phyloP scores from a whole-genome alignment of 1,140 invertebrate genomes.

The Contarinia nasturtii region DNA sequence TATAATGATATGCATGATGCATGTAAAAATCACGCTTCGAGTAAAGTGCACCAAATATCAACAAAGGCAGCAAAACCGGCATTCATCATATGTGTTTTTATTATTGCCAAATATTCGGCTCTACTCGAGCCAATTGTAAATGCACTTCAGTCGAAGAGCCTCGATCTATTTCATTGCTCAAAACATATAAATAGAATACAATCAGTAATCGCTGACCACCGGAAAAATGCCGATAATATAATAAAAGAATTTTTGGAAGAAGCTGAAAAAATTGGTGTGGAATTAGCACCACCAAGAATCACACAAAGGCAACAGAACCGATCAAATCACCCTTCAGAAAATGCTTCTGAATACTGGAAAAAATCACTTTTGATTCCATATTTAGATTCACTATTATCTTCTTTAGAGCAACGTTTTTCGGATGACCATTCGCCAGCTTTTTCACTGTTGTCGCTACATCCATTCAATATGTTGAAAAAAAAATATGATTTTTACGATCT shows the following conservation, averaged over 20 bases:
- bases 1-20: too few species aligned
- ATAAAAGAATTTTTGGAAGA: slow-evolving; percentile 1
- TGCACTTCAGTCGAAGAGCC: slow-evolving; percentile 6
- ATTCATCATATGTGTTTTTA: slow-evolving; percentile 6
- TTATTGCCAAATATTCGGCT: slow-evolving; percentile 10
- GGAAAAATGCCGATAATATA: slow-evolving; percentile 2
- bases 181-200: slow-evolving; percentile 5
- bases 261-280: slow-evolving; percentile 3
- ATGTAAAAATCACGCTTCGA: too few species aligned
- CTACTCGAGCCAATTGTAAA: slow-evolving; percentile 8
- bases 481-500: too few species aligned
- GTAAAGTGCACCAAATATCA: slow-evolving; percentile 6
- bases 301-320: neutral
- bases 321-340: slow-evolving; percentile 5
- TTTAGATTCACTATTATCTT: slow-evolving; percentile 7
- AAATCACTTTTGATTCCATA: slow-evolving; percentile 7
- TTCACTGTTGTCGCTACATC: neutral
- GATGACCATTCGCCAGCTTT: slow-evolving; percentile 1
- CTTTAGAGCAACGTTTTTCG: slow-evolving; percentile 10
- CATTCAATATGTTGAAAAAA: neutral
- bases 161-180: slow-evolving; percentile 6
- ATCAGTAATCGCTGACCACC: slow-evolving; percentile 4
- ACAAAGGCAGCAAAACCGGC: slow-evolving; percentile 6
- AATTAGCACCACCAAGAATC: slow-evolving; percentile 5
- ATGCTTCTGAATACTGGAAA: slow-evolving; percentile 6